Conservation (phyloP, 2,888 invertebrate genomes). For the Oithona nana region DNA sequence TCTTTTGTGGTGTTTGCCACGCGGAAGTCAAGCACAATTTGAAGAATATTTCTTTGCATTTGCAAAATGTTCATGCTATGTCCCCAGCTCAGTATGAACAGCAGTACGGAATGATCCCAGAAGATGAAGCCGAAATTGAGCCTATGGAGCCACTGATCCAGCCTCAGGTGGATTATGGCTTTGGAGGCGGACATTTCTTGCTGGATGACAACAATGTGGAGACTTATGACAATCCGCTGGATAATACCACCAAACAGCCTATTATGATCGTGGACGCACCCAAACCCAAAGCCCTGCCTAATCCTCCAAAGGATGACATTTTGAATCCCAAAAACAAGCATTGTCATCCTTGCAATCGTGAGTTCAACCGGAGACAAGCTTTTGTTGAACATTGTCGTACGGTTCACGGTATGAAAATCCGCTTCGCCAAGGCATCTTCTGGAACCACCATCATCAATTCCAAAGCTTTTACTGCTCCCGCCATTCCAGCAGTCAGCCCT, state of each 20-base stretch:
- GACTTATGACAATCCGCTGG: neutral
- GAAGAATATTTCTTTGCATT: conserved; percentile 12
- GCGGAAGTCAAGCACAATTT: conserved; percentile 14
- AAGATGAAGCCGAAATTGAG: neutral
- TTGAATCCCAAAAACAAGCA: conserved; percentile 13
- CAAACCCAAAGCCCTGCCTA: neutral
- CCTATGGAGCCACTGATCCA: neutral
- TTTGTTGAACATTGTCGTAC: conserved; percentile 6
- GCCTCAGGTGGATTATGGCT: neutral
- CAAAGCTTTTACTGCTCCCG: neutral
- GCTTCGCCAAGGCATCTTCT: neutral
- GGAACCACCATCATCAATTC: neutral
- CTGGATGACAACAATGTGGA: conserved; percentile 3
- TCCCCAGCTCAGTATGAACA: conserved; percentile 9
- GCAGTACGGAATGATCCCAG: neutral
- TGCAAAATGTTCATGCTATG: conserved; percentile 13
- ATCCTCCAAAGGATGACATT: conserved; percentile 3
- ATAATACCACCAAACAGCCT: neutral
- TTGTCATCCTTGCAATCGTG: conserved; percentile 8
- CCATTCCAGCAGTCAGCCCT: neutral
- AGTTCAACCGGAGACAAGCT: conserved; percentile 8
- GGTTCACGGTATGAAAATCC: conserved; percentile 3
- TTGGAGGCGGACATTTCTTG: conserved; percentile 4
- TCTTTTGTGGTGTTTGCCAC: conserved; percentile 6
- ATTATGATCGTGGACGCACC: neutral